Evolutionary conservation across 2,797 vertebrate genomes (phyloP).

Genomic region (Limnodromus scolopaceus): DNA sequence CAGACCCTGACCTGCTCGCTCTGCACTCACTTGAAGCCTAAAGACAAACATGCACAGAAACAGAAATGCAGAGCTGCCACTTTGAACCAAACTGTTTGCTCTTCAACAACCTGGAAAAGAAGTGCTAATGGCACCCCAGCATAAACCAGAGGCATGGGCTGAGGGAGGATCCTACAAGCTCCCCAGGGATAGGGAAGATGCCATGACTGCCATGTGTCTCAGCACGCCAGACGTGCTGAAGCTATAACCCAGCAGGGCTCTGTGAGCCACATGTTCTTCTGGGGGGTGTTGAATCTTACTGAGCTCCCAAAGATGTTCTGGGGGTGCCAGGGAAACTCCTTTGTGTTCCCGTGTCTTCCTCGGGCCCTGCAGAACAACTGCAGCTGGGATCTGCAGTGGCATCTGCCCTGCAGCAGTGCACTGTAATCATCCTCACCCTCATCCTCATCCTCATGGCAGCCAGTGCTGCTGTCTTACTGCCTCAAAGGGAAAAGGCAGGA

Average conservation of each 20-base stretch:
- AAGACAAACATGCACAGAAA: neutral
- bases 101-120: neutral
- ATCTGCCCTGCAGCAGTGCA: neutral
- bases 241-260: neutral
- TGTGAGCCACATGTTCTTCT: neutral
- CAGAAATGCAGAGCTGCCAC: neutral
- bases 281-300: neutral
- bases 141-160: neutral
- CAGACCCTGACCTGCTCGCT: neutral
- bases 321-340: neutral
- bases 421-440: neutral
- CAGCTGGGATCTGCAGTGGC: neutral
- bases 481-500: neutral
- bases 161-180: neutral
- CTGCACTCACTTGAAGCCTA: rapidly evolving
- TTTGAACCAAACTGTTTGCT: neutral
- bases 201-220: neutral
- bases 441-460: neutral
- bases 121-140: neutral
- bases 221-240: neutral
- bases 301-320: neutral
- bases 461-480: neutral
- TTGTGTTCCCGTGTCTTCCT: neutral
- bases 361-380: neutral
- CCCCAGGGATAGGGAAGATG: neutral